A percentile compares a stretch with the other conserved stretches of the same genome.
phyloP scores from a whole-genome alignment of 1,140 invertebrate genomes.

The Procambarus virginalis region DNA sequence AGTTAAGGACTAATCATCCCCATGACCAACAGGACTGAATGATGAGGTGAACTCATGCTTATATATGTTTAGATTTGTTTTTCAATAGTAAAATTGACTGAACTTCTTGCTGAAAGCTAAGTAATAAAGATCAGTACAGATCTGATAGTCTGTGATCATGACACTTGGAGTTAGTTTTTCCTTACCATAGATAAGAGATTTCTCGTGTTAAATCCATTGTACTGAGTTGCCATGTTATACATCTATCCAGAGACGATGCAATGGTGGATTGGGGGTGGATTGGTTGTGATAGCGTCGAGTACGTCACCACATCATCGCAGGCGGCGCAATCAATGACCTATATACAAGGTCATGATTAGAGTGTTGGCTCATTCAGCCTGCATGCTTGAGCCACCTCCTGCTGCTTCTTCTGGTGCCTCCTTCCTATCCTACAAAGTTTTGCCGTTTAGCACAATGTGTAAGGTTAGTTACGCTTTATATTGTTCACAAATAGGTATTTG shows the following conservation, averaged over 20 bases:
- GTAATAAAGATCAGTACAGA: too few relatives aligned
- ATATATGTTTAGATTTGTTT: too few relatives aligned
- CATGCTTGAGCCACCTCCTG: background rate
- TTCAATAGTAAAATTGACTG: too few relatives aligned
- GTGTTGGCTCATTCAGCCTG: background rate
- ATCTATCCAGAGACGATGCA: conserved; percentile 16
- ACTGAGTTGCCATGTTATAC: too few relatives aligned
- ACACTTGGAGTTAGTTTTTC: too few relatives aligned
- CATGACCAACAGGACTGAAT: too few relatives aligned
- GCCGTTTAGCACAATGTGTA: conserved; percentile 5
- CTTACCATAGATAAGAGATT: too few relatives aligned
- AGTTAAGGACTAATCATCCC: too few relatives aligned
- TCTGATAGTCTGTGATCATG: too few relatives aligned
- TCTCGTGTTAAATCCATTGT: too few relatives aligned
- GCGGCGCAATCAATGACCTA: conserved; percentile 31
- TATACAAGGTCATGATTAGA: background rate
- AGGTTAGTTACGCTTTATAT: background rate
- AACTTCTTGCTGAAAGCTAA: too few relatives aligned
- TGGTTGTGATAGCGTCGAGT: conserved; percentile 2
- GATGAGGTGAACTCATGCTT: too few relatives aligned
- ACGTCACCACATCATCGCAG: background rate
- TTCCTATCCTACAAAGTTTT: conserved; percentile 16
- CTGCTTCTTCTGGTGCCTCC: conserved; percentile 46
- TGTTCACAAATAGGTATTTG: background rate
- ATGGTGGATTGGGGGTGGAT: conserved; percentile 31